Evolutionary conservation across 2,888 invertebrate genomes (phyloP).

Genomic region (Drosophila niveifrons): DNA sequence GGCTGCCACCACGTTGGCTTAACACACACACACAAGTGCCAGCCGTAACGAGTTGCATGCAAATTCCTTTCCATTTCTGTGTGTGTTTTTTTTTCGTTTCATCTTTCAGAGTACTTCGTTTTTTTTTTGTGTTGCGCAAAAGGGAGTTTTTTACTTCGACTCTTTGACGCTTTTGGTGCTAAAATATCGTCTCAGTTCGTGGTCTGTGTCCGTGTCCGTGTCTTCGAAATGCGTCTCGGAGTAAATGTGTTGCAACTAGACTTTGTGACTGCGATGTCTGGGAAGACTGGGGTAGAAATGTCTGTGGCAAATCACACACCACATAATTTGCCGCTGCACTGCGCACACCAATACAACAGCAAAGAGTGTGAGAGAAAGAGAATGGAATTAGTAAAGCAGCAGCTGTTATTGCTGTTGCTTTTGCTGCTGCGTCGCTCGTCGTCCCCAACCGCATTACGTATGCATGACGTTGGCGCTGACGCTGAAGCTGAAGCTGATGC

Average conservation of each 20-base stretch:
- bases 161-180: slow-evolving; percentile 59
- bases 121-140: slow-evolving; percentile 17
- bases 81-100: slow-evolving; percentile 24
- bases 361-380: slow-evolving; percentile 16
- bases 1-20: slow-evolving; percentile 61
- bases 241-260: slow-evolving; percentile 44
- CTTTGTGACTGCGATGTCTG: slow-evolving; percentile 10
- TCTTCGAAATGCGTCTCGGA: slow-evolving; percentile 46
- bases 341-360: slow-evolving; percentile 51
- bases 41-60: slow-evolving; percentile 81
- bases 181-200: slow-evolving; percentile 64
- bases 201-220: slow-evolving; percentile 23
- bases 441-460: slow-evolving; percentile 81
- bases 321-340: slow-evolving; percentile 83
- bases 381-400: slow-evolving; percentile 74
- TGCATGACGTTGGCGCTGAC: slow-evolving; percentile 71
- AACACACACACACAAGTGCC: slow-evolving; percentile 76
- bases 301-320: slow-evolving; percentile 79
- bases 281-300: slow-evolving; percentile 39
- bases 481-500: slow-evolving; percentile 31
- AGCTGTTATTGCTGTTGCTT: slow-evolving; percentile 15
- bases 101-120: neutral
- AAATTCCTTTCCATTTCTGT: slow-evolving; percentile 57
- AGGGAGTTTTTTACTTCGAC: slow-evolving; percentile 16
- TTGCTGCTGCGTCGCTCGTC: slow-evolving; percentile 54